A percentile compares a stretch with the other conserved stretches of the same genome.
Evolutionary conservation across 2,797 vertebrate genomes (phyloP).

Genomic region (Mallotus villosus): DNA sequence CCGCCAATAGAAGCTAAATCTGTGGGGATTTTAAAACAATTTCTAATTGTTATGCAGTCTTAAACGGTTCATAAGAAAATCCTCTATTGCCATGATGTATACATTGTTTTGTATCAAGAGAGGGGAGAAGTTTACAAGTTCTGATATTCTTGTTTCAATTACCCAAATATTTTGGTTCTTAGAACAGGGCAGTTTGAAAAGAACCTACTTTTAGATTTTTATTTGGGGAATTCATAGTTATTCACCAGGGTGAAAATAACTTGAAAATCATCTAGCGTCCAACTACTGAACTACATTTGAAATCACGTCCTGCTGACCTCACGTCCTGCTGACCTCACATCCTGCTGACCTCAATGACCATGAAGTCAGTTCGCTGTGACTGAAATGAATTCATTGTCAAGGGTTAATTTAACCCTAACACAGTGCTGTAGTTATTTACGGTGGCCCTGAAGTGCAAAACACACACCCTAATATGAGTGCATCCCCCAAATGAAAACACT

Average conservation of each 20-base stretch:
- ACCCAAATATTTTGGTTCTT: not conserved
- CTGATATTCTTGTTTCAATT: not conserved
- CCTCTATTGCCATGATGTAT: not conserved
- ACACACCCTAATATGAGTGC: too few species aligned
- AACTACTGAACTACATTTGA: constrained; percentile 26
- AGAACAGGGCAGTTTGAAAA: not conserved
- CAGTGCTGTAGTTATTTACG: not conserved
- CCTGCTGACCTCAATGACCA: not conserved
- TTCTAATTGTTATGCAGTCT: constrained; percentile 10
- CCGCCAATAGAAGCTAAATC: constrained; percentile 64
- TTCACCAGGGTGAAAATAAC: not conserved
- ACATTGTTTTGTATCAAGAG: not conserved
- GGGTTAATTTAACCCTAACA: too few species aligned
- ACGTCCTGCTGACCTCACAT: too few species aligned
- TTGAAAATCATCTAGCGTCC: constrained; percentile 37
- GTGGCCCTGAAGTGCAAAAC: too few species aligned
- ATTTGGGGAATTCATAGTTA: not conserved
- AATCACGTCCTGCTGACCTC: too few species aligned
- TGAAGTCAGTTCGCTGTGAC: not conserved
- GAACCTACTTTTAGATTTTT: too few species aligned
- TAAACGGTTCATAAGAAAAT: not conserved
- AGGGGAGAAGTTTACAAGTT: not conserved
- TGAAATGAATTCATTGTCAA: not conserved
- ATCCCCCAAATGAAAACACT: too few species aligned
- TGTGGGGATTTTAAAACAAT: not conserved